Evolutionary conservation across 2,797 vertebrate genomes (phyloP), one percentile per base, ranked within the genome.

Genomic region (Centroberyx gerrardi): DNA sequence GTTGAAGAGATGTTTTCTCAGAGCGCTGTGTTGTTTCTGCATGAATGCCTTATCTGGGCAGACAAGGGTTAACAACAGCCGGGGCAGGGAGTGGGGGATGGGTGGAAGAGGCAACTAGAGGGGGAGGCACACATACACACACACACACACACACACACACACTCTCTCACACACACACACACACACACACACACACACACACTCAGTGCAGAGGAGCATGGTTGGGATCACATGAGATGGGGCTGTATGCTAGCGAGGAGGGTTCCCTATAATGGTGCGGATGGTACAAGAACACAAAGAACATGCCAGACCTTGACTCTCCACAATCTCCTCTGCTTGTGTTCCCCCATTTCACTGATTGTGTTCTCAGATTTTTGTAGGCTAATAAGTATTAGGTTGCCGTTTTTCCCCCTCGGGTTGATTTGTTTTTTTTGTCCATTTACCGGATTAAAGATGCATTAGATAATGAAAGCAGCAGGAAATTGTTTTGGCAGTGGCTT

Each of bases 361-460:
- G 61, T 84, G 82, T 85, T 78, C 65, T 80, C 40, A 56, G 62
- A 78, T 80, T 72, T 72, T 70, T 70, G 40, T 53, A 42, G 68
- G 81, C 81, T 87, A 87, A 89, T 90, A 90, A 84, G 85, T 84
- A 73, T 60, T 12, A 61, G n/a, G 27, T 22, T 55, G 38, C 61
- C 3, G 10, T 13, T 46, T 51, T 52, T 49, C 4, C 46, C n/a
- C 12, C 52, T 31, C 12, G 14, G 72, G 42, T 79, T 83, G 62
- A 84, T 85, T 87, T 83, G 74, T 82, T 78, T 88, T 77, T 22
- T 80, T 89, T 87, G 84, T 88, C 87, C 86, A 90, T 91, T 92
- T 89, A 83, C 76, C 77, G 90, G 83, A 92, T 92, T 92, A 91
- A 81, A 90, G 85, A 87, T 90, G 72, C 91, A 93, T 94, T 93